Conservation (phyloP, 2,888 invertebrate species). For the Conomelus anceps region DNA sequence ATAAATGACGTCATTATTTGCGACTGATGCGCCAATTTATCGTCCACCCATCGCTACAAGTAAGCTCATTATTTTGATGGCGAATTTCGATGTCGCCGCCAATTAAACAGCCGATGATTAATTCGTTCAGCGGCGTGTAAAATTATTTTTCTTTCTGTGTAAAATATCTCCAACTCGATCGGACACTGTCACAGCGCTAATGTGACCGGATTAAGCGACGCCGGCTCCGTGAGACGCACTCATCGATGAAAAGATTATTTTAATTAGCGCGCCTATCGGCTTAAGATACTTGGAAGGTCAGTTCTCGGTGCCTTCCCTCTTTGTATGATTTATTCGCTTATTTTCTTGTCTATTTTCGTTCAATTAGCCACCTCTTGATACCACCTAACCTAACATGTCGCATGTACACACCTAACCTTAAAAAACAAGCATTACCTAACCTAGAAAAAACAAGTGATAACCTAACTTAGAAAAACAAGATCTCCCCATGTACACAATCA, state of each 20-base stretch:
- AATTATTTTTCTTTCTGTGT: not conserved
- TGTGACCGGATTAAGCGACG: not conserved
- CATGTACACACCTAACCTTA: not conserved
- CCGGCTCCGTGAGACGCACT: not conserved
- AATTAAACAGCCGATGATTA: not conserved
- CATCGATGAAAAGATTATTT: not conserved
- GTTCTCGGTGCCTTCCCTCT: not conserved
- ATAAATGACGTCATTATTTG: not conserved
- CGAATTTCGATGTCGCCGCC: not conserved
- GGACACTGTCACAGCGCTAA: conserved; percentile 4
- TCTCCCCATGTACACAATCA: not conserved
- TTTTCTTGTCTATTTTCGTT: not conserved
- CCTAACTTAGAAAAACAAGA: not conserved
- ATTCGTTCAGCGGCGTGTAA: not conserved
- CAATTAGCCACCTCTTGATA: not conserved
- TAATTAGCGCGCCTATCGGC: not conserved
- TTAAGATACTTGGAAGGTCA: not conserved
- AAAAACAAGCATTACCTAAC: not conserved
- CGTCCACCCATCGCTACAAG: not conserved
- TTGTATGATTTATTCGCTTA: not conserved
- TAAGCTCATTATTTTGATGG: not conserved
- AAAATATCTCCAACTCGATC: not conserved
- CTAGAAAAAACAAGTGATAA: not conserved
- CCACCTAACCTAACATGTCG: not conserved
- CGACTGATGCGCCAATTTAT: not conserved